A percentile compares a stretch with the other conserved stretches of the same genome.
phyloP scores from a whole-genome alignment of 2,113 vertebrate species.

The Dendrocopos noguchii region DNA sequence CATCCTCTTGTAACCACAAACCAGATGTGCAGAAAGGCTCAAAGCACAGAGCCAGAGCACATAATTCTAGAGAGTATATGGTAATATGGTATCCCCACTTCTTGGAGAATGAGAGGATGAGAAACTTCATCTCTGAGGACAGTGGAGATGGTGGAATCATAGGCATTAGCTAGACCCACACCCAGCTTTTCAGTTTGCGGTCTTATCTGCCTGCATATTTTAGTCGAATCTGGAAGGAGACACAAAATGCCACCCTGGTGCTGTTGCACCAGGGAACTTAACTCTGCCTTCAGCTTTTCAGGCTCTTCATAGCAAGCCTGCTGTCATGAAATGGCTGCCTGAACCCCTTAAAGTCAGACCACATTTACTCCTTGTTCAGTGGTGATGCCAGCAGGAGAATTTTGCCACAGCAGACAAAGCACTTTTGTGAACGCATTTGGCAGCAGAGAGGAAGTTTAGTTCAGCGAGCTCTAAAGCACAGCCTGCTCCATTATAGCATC shows the following conservation, averaged over 20 bases:
- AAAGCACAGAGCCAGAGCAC: not conserved
- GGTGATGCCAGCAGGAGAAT: not conserved
- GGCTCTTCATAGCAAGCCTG: not conserved
- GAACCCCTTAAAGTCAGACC: not conserved
- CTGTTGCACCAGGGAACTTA: not conserved
- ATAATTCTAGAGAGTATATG: not conserved
- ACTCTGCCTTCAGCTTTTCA: not conserved
- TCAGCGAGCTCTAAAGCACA: not conserved
- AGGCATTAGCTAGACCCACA: not conserved
- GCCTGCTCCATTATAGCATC: not conserved
- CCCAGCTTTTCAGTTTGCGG: not conserved
- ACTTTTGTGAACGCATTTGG: not conserved
- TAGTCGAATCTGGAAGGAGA: not conserved
- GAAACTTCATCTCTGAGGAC: not conserved
- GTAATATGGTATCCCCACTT: not conserved
- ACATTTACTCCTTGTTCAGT: not conserved
- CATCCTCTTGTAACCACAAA: not conserved
- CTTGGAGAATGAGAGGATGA: not conserved
- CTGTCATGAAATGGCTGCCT: not conserved
- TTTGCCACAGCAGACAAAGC: not conserved
- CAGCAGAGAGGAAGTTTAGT: not conserved
- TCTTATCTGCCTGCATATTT: not conserved
- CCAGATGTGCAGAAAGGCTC: not conserved
- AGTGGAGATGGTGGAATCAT: not conserved
- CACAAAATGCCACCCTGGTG: not conserved